phyloP scores from a whole-genome alignment of 2,113 vertebrate genomes.

The Emydocephalus ijimae region DNA sequence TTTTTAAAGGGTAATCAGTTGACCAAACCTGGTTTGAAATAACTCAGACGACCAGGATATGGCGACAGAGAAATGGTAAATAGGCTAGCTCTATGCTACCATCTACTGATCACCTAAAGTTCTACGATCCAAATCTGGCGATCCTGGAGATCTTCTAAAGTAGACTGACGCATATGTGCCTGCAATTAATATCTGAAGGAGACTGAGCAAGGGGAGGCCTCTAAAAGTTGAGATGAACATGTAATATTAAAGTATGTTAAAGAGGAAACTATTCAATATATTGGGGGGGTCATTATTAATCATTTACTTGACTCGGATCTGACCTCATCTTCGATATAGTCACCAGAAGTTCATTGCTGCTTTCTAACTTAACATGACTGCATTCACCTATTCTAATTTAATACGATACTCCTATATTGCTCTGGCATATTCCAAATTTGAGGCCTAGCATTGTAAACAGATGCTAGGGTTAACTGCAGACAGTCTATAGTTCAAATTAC shows the following conservation, averaged over 20 bases:
- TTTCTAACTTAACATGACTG: neutral
- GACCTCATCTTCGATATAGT: neutral
- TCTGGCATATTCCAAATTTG: neutral
- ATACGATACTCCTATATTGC: neutral
- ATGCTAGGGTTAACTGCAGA: neutral
- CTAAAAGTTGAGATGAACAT: neutral
- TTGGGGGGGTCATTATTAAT: neutral
- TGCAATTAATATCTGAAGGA: neutral
- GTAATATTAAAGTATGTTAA: neutral
- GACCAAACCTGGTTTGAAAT: neutral
- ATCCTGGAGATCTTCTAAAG: neutral
- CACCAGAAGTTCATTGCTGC: neutral
- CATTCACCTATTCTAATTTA: neutral
- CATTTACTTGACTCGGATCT: neutral
- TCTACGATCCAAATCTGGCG: neutral
- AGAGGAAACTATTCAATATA: neutral
- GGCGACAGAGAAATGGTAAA: neutral
- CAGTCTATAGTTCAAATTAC: neutral
- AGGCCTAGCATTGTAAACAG: neutral
- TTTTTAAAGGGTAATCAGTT: neutral
- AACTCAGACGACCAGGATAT: neutral
- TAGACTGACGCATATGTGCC: neutral
- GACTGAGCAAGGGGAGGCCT: neutral
- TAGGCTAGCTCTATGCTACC: neutral
- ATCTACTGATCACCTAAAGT: neutral